Base-by-base conservation (phyloP, 2,797 vertebrate genomes). In the Gallinago stenura region DNA sequence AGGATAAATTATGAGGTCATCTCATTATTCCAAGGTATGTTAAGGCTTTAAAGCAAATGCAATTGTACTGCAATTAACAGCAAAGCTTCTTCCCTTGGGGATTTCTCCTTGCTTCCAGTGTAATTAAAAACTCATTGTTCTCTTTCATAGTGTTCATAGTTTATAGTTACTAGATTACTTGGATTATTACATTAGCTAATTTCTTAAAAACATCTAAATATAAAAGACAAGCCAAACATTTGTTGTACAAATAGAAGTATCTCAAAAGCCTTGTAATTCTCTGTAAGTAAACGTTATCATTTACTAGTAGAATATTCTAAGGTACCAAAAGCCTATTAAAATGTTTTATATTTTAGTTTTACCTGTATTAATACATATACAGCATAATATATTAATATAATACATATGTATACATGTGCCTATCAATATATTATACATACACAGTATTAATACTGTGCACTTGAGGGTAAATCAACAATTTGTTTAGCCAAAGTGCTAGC, bases 211-310 rank as follows among this genome's bases (percentile, higher is more conserved):
- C 17, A 30, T 10, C 19, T 43, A 37, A 76, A 70, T 25, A 25
- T 20, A 57, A 43, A 37, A 64, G 39, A 53, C 31, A 35, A 5
- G 4, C 8, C 48, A 35, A 62, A 39, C 12, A 30, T 26, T 30
- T 37, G 22, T 35, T 14, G 33, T 60, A 65, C 31, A 19, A 13
- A 17, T 30, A 9, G 2, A 39, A 22, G 21, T 41, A 16, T 18
- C 18, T 21, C n/a, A 53, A 72, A 78, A 64, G n/a, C 56, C 39
- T 46, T 46, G 16, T 78, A 33, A 46, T 31, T 57, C 18, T 56
- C 33, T 53, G 20, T 15, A 46, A 85, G 21, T 26, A 66, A 68
- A 62, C 0, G 0, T 61, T n/a, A n/a, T 3, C 5, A 21, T 35
- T 50, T 61, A 30, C 41, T 50, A 24, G 17, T 13, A 68, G 48